A percentile compares a stretch with the other conserved stretches of the same genome.
Evolutionary conservation across 1,140 invertebrate genomes (phyloP).

Genomic region (Neodiprion lecontei): DNA sequence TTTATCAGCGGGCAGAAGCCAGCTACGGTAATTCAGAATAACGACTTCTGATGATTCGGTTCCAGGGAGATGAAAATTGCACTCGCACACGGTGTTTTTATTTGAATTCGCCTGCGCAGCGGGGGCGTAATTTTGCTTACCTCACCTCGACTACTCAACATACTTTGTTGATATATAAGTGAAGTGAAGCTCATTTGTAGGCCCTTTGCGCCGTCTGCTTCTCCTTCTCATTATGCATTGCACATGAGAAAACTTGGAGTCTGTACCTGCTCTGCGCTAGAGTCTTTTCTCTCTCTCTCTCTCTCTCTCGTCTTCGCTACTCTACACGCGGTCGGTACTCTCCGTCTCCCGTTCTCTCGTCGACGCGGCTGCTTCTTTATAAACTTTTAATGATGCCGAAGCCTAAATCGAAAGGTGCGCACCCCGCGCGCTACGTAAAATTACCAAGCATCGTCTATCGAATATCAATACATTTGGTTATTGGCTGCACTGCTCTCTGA

Average conservation of each 20-base stretch:
- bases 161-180: slow-evolving; percentile 3
- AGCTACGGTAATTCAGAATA: too few species aligned
- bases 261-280: slow-evolving; percentile 22
- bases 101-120: neutral
- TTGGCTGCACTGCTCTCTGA: neutral
- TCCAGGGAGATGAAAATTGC: too few species aligned
- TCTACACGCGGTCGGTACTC: neutral
- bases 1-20: too few species aligned
- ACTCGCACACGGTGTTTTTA: neutral
- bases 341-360: slow-evolving; percentile 32
- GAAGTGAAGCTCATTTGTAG: slow-evolving; percentile 57
- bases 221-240: slow-evolving; percentile 60
- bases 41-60: too few species aligned
- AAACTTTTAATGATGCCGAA: slow-evolving; percentile 64
- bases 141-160: neutral
- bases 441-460: slow-evolving; percentile 2
- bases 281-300: neutral
- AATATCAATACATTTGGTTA: slow-evolving; percentile 4
- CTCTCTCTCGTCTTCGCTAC: slow-evolving; percentile 21
- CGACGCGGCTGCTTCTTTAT: slow-evolving; percentile 56
- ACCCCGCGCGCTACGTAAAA: neutral
- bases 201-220: slow-evolving; percentile 57
- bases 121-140: neutral
- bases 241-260: slow-evolving; percentile 62
- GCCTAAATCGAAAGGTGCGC: slow-evolving; percentile 43